Base-by-base conservation (phyloP, 2,797 vertebrate species). In the Channa striata region DNA sequence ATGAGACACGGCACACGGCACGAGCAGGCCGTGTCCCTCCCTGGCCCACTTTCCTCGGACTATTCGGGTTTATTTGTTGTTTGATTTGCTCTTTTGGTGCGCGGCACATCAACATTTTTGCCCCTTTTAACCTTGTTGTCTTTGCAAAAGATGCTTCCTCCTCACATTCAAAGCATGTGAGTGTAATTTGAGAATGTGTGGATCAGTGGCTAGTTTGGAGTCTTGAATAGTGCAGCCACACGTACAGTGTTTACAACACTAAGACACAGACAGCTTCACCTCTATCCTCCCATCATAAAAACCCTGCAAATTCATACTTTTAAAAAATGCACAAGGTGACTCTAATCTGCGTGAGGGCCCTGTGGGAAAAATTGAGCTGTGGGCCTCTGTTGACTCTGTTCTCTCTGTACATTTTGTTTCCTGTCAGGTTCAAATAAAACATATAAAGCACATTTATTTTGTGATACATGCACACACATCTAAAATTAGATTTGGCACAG, bases 61-160 rank as follows among this genome's bases (percentile, higher is more conserved):
- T 6, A 19, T 64, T 47, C 60, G 20, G 61, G 50, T 62, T 81
- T 74, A 54, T 83, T 82, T 59, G 62, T 59, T 64, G 47, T 83
- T 74, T 75, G 82, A 81, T 86, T 65, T 68, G 63, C 44, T 72
- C 48, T 64, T 81, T 82, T 66, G 61, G 60, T 48, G 53, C 3
- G 11, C 16, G 10, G 61, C 72, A 49, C 74, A n/a, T 66, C 74
- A 73, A 61, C 61, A 30, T 51, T 74, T 68, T 68, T 47, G 44
- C 63, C 61, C 39, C 53, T 77, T 88, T 80, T 81, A 87, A 89
- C 87, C 74, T 61, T 11, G 21, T 64, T 77, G 68, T 83, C 78
- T 70, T 64, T 46, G 2, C 33, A 6, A 61, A 50, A 73, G 47
- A 61, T 19, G 52, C 36, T 49, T n/a, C 72, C 39, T 43, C 68